These are phyloP conservation scores for Sympetrum striolatum DNA, from an alignment of 2,888 invertebrate genomes.

Conservation along the genomic window DNA sequence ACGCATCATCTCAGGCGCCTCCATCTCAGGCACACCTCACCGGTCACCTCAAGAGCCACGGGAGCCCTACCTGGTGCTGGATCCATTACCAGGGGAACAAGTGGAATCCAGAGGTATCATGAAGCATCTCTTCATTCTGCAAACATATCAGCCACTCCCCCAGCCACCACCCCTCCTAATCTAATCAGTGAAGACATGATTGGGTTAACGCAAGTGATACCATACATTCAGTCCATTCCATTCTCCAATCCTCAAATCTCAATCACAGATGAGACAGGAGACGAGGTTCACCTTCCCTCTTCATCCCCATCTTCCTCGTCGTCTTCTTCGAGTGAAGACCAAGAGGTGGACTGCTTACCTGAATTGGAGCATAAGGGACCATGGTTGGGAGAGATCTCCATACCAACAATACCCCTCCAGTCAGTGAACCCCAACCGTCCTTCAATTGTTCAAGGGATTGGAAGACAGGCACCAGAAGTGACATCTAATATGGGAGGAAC, in stretches of 20 bases:
- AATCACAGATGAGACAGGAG: slow-evolving; percentile 88
- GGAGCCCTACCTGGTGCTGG: slow-evolving; percentile 58
- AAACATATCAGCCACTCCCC: not conserved
- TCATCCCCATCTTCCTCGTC: slow-evolving; percentile 9
- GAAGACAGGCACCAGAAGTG: slow-evolving; percentile 60
- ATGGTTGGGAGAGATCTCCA: slow-evolving; percentile 19
- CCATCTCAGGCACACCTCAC: slow-evolving; percentile 54
- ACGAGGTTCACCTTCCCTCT: slow-evolving; percentile 53
- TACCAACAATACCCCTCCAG: slow-evolving; percentile 40
- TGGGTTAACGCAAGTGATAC: not conserved
- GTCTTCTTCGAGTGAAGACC: slow-evolving; percentile 70
- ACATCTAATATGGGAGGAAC: not conserved
- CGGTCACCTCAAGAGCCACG: slow-evolving; percentile 9
- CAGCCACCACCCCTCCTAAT: slow-evolving; percentile 14
- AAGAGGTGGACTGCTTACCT: slow-evolving; percentile 8
- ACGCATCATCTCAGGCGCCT: slow-evolving; percentile 54
- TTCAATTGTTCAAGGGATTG: slow-evolving; percentile 81
- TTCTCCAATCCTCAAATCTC: slow-evolving; percentile 80
- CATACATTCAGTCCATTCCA: slow-evolving; percentile 31
- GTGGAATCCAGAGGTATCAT: slow-evolving; percentile 15
- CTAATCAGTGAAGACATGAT: slow-evolving; percentile 10
- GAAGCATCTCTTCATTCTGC: not conserved
- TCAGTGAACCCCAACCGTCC: slow-evolving; percentile 76
- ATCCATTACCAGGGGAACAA: slow-evolving; percentile 76
- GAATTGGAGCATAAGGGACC: slow-evolving; percentile 9